Evolutionary conservation across 2,113 vertebrate genomes (phyloP).

Genomic region (Martes martes): DNA sequence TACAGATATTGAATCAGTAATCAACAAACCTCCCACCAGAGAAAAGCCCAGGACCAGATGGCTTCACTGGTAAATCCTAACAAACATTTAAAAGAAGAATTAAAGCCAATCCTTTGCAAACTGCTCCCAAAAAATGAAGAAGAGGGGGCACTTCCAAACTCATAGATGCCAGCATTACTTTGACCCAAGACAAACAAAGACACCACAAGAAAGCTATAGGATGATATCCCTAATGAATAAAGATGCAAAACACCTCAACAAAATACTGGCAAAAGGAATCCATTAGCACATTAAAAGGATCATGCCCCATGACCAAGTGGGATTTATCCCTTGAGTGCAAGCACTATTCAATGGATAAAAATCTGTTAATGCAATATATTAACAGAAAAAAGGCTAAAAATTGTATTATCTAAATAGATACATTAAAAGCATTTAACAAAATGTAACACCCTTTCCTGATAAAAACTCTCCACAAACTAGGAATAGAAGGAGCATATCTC

Average conservation of each 20-base stretch:
- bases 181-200: neutral
- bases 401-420: neutral
- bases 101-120: neutral
- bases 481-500: neutral
- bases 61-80: neutral
- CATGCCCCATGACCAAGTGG: neutral
- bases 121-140: neutral
- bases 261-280: neutral
- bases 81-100: neutral
- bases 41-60: neutral
- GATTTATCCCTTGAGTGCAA: neutral
- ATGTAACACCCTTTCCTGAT: neutral
- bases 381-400: neutral
- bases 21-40: neutral
- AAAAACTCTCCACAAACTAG: neutral
- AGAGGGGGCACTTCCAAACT: neutral
- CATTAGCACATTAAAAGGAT: neutral
- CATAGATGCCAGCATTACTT: neutral
- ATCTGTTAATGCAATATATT: neutral
- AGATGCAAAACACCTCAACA: neutral
- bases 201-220: neutral
- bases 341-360: neutral
- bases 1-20: neutral
- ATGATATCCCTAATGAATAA: neutral
- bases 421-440: neutral